phyloP scores from a whole-genome alignment of 2,797 vertebrate genomes.

The Pangasius krempfi region DNA sequence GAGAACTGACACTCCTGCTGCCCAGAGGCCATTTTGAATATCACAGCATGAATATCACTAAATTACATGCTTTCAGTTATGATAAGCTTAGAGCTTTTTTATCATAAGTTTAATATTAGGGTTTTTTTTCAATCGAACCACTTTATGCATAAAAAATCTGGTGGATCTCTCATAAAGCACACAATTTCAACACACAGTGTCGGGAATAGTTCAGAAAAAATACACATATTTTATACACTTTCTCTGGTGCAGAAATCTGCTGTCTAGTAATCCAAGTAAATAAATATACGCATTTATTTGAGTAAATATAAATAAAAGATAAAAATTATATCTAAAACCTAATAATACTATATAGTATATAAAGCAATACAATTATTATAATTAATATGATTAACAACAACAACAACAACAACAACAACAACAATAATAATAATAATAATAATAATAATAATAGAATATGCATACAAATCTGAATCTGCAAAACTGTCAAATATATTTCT shows the following conservation, averaged over 20 bases:
- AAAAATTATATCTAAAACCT: not conserved
- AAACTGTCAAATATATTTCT: not conserved
- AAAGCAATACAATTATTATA: not conserved
- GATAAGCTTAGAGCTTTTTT: not conserved
- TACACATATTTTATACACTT: too few relatives aligned
- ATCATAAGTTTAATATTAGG: not conserved
- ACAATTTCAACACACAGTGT: not conserved
- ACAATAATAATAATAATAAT: not conserved
- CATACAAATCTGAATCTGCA: not conserved
- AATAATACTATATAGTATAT: not conserved
- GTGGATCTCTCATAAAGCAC: not conserved
- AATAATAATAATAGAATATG: not conserved
- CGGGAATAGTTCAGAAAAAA: not conserved
- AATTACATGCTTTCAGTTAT: not conserved
- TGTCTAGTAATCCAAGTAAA: not conserved
- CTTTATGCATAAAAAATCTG: not conserved
- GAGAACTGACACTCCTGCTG: conserved; percentile 45
- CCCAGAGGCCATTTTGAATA: conserved; percentile 79
- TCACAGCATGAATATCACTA: conserved; percentile 56
- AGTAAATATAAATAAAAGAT: not conserved
- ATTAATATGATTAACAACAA: not conserved
- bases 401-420: not conserved
- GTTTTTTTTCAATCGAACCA: not conserved
- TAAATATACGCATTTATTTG: not conserved
- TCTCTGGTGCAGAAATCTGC: not conserved